Evolutionary conservation across 2,888 invertebrate species (phyloP), one percentile per base, ranked within the genome.

Genomic region (Boloria selene): DNA sequence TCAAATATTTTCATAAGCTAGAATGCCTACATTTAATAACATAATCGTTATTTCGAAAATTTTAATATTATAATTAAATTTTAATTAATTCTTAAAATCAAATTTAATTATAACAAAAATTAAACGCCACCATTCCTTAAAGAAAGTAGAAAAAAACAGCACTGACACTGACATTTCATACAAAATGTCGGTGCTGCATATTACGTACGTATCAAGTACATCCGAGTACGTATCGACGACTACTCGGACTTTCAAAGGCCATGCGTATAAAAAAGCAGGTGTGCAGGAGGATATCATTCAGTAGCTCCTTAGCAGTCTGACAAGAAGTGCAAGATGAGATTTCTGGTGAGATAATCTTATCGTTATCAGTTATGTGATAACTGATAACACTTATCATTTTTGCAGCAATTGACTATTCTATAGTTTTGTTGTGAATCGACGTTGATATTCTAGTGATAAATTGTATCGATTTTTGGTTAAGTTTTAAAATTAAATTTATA

Each of bases 311-410:
- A 80, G 91, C 85, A 91, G 91, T 91, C 91, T 83, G 79, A 83
- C 78, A 76, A 85, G 91, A 91, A 91, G 90, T 91, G 85, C 91
- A 91, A 79, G 87, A 91, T 91, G 91, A 91, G 90, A 91, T 91
- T 91, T 80, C 89, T 91, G 90, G 90, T 91, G 87, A 79, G 82
- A 77, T 62, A 70, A 78, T 22, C 22, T 22, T 22, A 22, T 22
- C 77, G 73, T 76, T 77, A 72, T 70, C 71, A 72, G 66, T 38
- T 38, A 38, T 38, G 2, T 38, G 31, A 38, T 31, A 38, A 38
- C 31, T 53, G 44, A 59, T 56, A 42, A 55, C 49, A 44, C 68
- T 70, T 77, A 72, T 74, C 70, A 72, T 68, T 10, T 54, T 2
- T 38, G 10, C 10, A 38, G 7, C 1, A 10, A 3, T 38, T 10